phyloP scores from a whole-genome alignment of 1,140 invertebrate genomes.

The Drosophila parabipectinata region DNA sequence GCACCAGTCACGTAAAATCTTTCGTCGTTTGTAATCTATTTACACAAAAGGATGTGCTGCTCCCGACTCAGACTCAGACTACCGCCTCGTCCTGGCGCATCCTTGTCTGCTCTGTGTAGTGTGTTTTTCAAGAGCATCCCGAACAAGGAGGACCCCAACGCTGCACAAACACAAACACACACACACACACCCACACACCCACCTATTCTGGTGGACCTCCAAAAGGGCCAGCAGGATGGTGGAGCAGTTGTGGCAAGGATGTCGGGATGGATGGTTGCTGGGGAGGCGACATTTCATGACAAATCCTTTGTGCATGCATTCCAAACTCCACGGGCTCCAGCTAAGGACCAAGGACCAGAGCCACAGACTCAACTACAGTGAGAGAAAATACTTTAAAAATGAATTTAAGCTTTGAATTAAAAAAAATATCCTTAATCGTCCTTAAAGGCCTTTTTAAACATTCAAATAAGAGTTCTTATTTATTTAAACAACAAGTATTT shows the following conservation, averaged over 20 bases:
- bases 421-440: too few relatives aligned
- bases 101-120: conserved; percentile 33
- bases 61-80: conserved; percentile 5
- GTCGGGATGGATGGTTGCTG: conserved; percentile 5
- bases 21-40: conserved; percentile 84
- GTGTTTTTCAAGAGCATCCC: conserved; percentile 71
- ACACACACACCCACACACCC: conserved; percentile 30
- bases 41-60: conserved; percentile 61
- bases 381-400: neutral
- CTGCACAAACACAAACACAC: conserved; percentile 1
- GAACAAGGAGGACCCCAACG: conserved; percentile 28
- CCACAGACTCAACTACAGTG: neutral
- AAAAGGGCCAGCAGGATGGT: conserved; percentile 4
- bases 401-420: neutral
- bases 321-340: conserved; percentile 18
- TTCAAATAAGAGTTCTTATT: too few relatives aligned
- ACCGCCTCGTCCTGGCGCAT: neutral
- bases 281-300: conserved; percentile 58
- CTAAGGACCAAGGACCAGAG: conserved; percentile 7
- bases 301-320: conserved; percentile 53
- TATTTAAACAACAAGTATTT: neutral
- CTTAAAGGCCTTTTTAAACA: too few relatives aligned
- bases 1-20: conserved; percentile 59
- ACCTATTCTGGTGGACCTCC: conserved; percentile 3
- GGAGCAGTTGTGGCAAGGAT: conserved; percentile 1